A percentile compares a stretch with the other conserved stretches of the same genome.
Evolutionary conservation across 2,888 invertebrate species (phyloP).

Genomic region (Dusona sp.): DNA sequence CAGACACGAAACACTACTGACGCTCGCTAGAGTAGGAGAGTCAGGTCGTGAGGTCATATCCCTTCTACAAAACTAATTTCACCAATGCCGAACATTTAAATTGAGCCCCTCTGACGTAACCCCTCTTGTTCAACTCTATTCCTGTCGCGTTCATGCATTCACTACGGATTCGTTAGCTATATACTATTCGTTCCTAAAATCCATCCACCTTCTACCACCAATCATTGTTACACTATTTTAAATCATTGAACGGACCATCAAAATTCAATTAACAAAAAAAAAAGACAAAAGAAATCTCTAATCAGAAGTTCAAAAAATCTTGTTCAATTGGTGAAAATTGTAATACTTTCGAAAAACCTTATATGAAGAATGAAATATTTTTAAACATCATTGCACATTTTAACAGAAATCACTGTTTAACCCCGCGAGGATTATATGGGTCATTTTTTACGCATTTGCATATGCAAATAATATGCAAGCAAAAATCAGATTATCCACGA

Average conservation of each 20-base stretch:
- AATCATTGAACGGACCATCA: not conserved
- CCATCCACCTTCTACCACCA: not conserved
- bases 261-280: not conserved
- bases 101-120: slow-evolving; percentile 76
- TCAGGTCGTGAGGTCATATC: slow-evolving; percentile 77
- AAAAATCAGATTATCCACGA: too few species aligned
- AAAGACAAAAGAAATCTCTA: not conserved
- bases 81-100: slow-evolving; percentile 81
- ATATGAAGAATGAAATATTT: not conserved
- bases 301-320: not conserved
- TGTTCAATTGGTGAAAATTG: not conserved
- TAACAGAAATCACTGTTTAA: too few species aligned
- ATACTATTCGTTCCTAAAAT: not conserved
- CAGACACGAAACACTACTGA: slow-evolving; percentile 43
- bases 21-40: slow-evolving; percentile 15
- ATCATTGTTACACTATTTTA: not conserved
- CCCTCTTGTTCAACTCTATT: slow-evolving; percentile 5
- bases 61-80: slow-evolving; percentile 77
- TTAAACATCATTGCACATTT: too few species aligned
- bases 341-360: not conserved
- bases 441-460: too few species aligned
- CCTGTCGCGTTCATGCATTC: slow-evolving; percentile 1
- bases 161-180: not conserved
- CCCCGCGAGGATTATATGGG: too few species aligned
- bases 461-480: too few species aligned